Evolutionary conservation across 92 coral and sea anemone species (phyloP).

Genomic region (Scolanthus callimorphus): DNA sequence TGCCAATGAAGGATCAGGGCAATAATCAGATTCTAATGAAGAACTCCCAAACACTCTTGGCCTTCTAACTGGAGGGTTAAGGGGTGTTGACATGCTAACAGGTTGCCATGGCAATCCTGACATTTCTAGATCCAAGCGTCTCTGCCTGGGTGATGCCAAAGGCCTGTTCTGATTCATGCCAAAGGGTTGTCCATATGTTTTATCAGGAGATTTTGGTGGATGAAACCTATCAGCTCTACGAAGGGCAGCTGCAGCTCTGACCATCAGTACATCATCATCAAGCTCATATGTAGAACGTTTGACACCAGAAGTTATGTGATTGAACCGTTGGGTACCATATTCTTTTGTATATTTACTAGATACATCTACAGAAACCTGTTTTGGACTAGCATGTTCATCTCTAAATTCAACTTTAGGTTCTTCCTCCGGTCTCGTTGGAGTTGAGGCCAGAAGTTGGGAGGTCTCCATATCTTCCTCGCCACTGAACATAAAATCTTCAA

Average conservation of each 20-base stretch:
- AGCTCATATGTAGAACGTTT: slow-evolving; percentile 7
- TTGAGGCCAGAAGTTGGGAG: not conserved
- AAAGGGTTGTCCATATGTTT: not conserved
- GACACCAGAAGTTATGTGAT: not conserved
- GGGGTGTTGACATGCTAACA: slow-evolving; percentile 82
- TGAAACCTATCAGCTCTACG: slow-evolving; percentile 62
- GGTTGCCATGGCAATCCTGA: slow-evolving; percentile 76
- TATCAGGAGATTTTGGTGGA: slow-evolving; percentile 5
- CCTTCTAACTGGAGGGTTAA: slow-evolving; percentile 18
- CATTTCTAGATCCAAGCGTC: too few species aligned
- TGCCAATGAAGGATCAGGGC: too few species aligned
- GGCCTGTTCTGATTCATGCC: slow-evolving; percentile 7
- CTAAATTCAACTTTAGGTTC: not conserved
- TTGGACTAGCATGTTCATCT: not conserved
- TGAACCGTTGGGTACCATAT: not conserved
- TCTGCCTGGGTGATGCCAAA: too few species aligned
- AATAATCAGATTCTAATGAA: slow-evolving; percentile 14
- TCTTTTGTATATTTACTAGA: not conserved
- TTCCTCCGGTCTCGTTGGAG: not conserved
- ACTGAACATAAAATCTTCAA: not conserved
- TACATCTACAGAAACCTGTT: not conserved
- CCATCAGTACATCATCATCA: slow-evolving; percentile 63
- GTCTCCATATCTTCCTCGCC: slow-evolving; percentile 28
- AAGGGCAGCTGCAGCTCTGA: slow-evolving; percentile 67
- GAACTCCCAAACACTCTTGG: slow-evolving; percentile 24